These are phyloP conservation scores for Cottoperca gobio DNA, from an alignment of 2,797 vertebrate species.

Conservation along the genomic window DNA sequence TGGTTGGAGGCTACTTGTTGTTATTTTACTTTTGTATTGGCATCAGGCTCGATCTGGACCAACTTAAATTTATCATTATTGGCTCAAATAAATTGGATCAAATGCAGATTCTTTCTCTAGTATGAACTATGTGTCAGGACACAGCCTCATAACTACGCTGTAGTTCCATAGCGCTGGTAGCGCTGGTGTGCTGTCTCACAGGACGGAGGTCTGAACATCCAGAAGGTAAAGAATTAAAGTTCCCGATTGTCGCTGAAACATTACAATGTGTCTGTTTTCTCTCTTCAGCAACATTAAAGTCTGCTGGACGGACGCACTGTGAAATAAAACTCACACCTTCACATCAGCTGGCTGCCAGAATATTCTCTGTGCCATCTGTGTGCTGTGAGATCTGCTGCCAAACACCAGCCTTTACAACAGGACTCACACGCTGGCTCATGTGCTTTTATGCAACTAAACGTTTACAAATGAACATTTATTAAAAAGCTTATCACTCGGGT, in stretches of 20 bases:
- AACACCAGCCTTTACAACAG: slow-evolving; percentile 25
- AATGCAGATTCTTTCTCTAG: too few species aligned
- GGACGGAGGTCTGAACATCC: too few species aligned
- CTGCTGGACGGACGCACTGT: slow-evolving; percentile 12
- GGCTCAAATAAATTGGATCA: too few species aligned
- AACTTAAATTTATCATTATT: too few species aligned
- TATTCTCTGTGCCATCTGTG: slow-evolving; percentile 44
- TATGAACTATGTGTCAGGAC: too few species aligned
- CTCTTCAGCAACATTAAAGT: not conserved
- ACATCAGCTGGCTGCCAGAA: slow-evolving; percentile 48
- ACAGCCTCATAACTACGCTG: too few species aligned
- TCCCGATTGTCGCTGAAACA: not conserved
- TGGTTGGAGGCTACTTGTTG: too few species aligned
- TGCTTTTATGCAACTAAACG: slow-evolving; percentile 26
- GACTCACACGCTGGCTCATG: slow-evolving; percentile 5
- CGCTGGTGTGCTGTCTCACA: too few species aligned
- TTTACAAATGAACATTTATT: not conserved
- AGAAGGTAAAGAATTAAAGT: not conserved
- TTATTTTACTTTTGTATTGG: too few species aligned
- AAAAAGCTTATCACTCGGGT: slow-evolving; percentile 2
- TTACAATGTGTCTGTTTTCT: not conserved
- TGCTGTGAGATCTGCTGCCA: slow-evolving; percentile 41
- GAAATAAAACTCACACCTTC: slow-evolving; percentile 43
- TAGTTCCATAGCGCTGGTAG: too few species aligned
- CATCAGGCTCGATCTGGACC: too few species aligned